Evolutionary conservation across 2,888 invertebrate genomes (phyloP).

Genomic region (Xanthorhoe designata): DNA sequence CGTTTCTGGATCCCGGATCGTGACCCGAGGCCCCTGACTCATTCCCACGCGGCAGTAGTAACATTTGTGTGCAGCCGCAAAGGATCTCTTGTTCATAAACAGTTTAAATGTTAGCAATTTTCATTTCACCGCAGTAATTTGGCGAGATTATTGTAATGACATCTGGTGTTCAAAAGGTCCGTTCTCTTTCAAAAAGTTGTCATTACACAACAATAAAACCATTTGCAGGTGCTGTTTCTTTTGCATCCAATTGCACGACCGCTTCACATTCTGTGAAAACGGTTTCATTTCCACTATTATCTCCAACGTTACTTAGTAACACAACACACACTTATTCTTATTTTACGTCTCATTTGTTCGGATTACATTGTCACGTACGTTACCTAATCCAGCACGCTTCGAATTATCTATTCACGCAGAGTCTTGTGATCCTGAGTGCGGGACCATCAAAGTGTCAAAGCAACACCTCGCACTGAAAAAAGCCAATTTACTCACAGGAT

Average conservation of each 20-base stretch:
- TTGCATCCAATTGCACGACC: slow-evolving; percentile 32
- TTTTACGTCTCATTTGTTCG: slow-evolving; percentile 19
- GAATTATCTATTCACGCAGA: slow-evolving; percentile 64
- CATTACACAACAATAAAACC: slow-evolving; percentile 33
- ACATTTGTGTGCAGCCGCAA: slow-evolving; percentile 51
- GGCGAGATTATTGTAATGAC: slow-evolving; percentile 48
- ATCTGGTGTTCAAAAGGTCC: slow-evolving; percentile 39
- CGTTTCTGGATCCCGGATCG: slow-evolving; percentile 59
- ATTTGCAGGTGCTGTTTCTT: slow-evolving; percentile 44
- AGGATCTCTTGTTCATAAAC: slow-evolving; percentile 51
- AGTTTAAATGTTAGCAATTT: slow-evolving; percentile 54
- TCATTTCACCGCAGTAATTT: slow-evolving; percentile 51
- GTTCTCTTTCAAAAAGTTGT: slow-evolving; percentile 31
- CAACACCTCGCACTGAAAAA: slow-evolving; percentile 51
- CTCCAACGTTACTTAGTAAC: not conserved
- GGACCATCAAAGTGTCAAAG: slow-evolving; percentile 63
- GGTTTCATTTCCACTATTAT: not conserved
- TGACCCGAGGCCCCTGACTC: slow-evolving; percentile 55
- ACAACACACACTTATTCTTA: not conserved
- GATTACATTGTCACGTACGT: slow-evolving; percentile 17
- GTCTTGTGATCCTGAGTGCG: slow-evolving; percentile 58
- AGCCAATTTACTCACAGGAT: slow-evolving; percentile 62
- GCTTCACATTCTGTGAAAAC: slow-evolving; percentile 5
- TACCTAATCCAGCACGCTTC: slow-evolving; percentile 42
- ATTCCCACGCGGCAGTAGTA: slow-evolving; percentile 61